These are phyloP conservation scores for Rhabdophis nuchalis DNA, from an alignment of 2,797 vertebrate genomes.

Conservation along the genomic window DNA sequence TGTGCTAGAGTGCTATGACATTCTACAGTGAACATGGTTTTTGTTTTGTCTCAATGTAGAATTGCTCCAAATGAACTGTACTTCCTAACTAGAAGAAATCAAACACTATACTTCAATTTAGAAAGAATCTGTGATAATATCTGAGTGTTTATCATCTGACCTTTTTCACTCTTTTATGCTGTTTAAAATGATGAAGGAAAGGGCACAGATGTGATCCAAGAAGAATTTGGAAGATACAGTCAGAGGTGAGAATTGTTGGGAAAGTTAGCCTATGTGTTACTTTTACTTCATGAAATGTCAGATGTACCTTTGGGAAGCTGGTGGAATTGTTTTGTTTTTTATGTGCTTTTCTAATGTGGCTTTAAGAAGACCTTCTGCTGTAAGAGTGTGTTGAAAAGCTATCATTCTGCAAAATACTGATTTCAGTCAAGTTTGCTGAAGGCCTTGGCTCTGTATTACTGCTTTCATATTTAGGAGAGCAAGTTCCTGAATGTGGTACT, in stretches of 20 bases:
- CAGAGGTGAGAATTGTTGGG: conserved; percentile 25
- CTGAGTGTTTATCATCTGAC: not conserved
- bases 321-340: conserved; percentile 50
- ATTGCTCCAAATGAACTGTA: not conserved
- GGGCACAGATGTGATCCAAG: not conserved
- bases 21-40: not conserved
- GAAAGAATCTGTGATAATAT: not conserved
- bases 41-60: not conserved
- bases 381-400: conserved; percentile 64
- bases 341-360: conserved; percentile 60
- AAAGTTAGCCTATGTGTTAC: conserved; percentile 35
- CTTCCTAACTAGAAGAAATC: not conserved
- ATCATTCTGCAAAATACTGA: conserved; percentile 65
- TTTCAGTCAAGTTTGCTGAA: conserved; percentile 65
- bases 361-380: conserved; percentile 62
- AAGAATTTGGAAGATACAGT: not conserved
- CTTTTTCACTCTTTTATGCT: not conserved
- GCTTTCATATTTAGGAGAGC: conserved; percentile 33
- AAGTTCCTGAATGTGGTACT: conserved; percentile 58
- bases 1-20: no score
- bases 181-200: not conserved
- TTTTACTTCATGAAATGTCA: conserved; percentile 54
- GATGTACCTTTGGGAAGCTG: conserved; percentile 54
- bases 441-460: conserved; percentile 55
- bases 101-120: not conserved